Evolutionary conservation across 2,888 invertebrate species (phyloP), one percentile per base, ranked within the genome.

Genomic region (Cylindroiulus punctatus): DNA sequence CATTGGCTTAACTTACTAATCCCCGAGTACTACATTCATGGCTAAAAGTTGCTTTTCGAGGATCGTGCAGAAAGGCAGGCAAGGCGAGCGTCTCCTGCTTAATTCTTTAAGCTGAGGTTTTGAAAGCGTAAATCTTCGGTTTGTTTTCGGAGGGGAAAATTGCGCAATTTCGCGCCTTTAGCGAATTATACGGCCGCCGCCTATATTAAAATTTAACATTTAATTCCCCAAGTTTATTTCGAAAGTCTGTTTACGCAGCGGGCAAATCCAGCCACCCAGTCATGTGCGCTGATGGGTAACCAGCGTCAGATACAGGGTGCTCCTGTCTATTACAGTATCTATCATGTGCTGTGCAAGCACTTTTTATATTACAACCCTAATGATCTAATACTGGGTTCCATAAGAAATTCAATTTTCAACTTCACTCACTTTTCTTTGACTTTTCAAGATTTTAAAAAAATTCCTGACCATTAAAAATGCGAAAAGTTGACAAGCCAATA

Each of bases 91-190:
- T 22, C 57, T 22, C 22, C 22, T n/a, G 22, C 57, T 57, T 57
- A 57, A 57, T 57, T 57, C 57, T 57, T 57, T 57, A 57, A 57
- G 57, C 57, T 57, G 57, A 7, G 57, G 57, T 57, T 57, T 57
- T 57, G 22, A 57, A 57, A 22, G 57, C 57, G 57, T 57, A 57
- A 57, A 57, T 57, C 57, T 57, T 57, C 57, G 22, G 57, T 57
- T 57, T 57, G 57, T 57, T 57, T 57, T 57, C 57, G 57, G 22
- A 57, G 57, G 47, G 57, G 22, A 0, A 7, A 22, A 22, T 22
- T 57, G 57, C 22, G 57, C 57, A 57, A 57, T 57, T 57, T 57
- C 57, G 22, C 5, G 57, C 57, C 57, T 57, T 12, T 4, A 1
- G 17, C 4, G 17, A 12, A 19, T 57, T n/a, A 19, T 5, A 22